Evolutionary conservation across 2,888 invertebrate species (phyloP).

Genomic region (Pteria penguin): DNA sequence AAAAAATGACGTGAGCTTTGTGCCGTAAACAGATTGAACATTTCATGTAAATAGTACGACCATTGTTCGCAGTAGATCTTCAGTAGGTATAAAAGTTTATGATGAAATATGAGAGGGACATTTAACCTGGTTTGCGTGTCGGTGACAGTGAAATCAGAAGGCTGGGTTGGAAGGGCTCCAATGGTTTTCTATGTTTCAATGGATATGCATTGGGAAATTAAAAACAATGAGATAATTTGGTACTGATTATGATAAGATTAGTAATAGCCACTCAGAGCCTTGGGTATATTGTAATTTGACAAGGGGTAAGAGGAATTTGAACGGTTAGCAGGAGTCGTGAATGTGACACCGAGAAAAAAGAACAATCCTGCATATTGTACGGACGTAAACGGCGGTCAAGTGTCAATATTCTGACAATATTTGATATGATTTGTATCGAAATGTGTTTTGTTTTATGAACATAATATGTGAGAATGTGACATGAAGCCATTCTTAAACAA

Average conservation of each 20-base stretch:
- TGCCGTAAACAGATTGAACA: neutral
- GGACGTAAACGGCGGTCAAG: neutral
- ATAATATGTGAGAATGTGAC: too few species aligned
- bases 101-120: neutral
- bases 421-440: neutral
- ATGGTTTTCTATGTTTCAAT: neutral
- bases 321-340: neutral
- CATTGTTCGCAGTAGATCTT: constrained; percentile 14
- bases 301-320: neutral
- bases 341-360: neutral
- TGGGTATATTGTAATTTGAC: neutral
- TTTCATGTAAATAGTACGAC: constrained; percentile 23
- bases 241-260: neutral
- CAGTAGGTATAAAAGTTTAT: constrained; percentile 14
- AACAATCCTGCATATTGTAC: neutral
- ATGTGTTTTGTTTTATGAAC: too few species aligned
- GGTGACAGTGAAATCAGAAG: neutral
- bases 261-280: neutral
- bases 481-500: too few species aligned
- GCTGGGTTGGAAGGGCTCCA: neutral
- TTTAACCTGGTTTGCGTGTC: neutral
- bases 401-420: neutral
- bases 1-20: too few species aligned
- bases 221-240: neutral
- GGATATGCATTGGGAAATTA: neutral